Percentiles rank a stretch among this genome's conserved stretches.
Evolutionary conservation across 2,888 invertebrate genomes (phyloP).

Genomic region (Sepiola atlantica): DNA sequence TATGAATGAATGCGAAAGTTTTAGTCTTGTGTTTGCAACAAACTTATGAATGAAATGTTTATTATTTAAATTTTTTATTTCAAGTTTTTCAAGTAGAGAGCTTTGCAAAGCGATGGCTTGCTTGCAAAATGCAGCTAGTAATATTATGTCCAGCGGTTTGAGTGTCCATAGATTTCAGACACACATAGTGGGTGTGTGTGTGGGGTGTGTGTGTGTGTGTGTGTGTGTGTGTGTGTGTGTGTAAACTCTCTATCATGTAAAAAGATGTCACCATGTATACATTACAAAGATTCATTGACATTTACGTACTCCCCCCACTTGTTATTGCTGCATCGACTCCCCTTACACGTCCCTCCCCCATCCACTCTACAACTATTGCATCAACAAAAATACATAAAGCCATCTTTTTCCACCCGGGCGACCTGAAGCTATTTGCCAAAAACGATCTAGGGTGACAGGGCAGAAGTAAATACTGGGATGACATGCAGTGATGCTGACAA

Average conservation of each 20-base stretch:
- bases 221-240: neutral
- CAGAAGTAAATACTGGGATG: neutral
- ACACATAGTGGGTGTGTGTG: too few relatives aligned
- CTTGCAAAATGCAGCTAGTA: too few relatives aligned
- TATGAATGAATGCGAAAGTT: too few relatives aligned
- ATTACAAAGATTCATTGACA: neutral
- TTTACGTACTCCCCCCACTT: neutral
- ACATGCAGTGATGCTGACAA: neutral
- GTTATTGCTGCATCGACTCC: neutral
- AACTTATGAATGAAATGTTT: too few relatives aligned
- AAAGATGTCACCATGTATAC: neutral
- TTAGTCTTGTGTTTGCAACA: too few relatives aligned
- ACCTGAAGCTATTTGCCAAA: slow-evolving; percentile 21
- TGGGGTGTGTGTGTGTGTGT: too few relatives aligned
- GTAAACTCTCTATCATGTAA: neutral
- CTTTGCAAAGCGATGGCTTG: too few relatives aligned
- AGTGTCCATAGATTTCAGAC: too few relatives aligned
- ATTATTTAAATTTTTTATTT: too few relatives aligned
- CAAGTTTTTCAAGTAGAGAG: too few relatives aligned
- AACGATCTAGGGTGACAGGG: neutral
- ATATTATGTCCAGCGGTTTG: too few relatives aligned
- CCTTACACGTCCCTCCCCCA: neutral
- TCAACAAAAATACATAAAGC: slow-evolving; percentile 2
- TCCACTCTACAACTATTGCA: neutral
- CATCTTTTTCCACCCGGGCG: neutral